Conservation (phyloP, 2,888 invertebrate species). For the Proisotoma minuta region DNA sequence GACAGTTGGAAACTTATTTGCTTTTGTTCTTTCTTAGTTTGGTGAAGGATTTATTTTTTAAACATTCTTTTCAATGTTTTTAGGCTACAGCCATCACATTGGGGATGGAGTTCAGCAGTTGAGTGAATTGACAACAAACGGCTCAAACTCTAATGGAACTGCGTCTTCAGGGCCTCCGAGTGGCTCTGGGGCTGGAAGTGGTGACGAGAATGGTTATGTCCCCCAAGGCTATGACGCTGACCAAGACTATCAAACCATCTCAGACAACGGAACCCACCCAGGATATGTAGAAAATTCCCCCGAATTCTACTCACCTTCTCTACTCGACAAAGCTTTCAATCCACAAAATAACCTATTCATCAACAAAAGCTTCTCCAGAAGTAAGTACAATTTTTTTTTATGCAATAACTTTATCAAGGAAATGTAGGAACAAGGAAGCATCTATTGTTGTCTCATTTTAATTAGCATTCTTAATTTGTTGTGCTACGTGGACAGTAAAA, state of each 20-base stretch:
- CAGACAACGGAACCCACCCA: slow-evolving; percentile 53
- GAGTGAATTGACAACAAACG: slow-evolving; percentile 47
- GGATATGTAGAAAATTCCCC: slow-evolving; percentile 65
- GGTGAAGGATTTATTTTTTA: neutral
- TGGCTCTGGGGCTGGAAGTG: slow-evolving; percentile 42
- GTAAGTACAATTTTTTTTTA: slow-evolving; percentile 54
- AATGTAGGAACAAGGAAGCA: no score
- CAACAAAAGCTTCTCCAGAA: slow-evolving; percentile 67
- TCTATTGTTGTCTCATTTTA: neutral
- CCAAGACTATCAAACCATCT: slow-evolving; percentile 58
- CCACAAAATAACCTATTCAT: slow-evolving; percentile 59
- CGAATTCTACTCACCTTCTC: slow-evolving; percentile 67
- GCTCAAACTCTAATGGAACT: slow-evolving; percentile 49
- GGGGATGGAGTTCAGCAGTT: slow-evolving; percentile 51
- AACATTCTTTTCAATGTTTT: slow-evolving; percentile 21
- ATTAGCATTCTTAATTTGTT: neutral
- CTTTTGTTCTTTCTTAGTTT: neutral
- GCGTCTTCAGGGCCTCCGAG: slow-evolving; percentile 48
- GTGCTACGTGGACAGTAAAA: neutral
- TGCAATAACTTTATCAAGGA: no score
- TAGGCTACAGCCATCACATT: slow-evolving; percentile 50
- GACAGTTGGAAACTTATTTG: neutral
- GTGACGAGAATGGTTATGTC: slow-evolving; percentile 49
- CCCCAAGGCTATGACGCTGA: slow-evolving; percentile 56
- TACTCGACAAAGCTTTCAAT: slow-evolving; percentile 54